Evolutionary conservation across 2,888 invertebrate genomes (phyloP).

Genomic region (Volucella inanis): DNA sequence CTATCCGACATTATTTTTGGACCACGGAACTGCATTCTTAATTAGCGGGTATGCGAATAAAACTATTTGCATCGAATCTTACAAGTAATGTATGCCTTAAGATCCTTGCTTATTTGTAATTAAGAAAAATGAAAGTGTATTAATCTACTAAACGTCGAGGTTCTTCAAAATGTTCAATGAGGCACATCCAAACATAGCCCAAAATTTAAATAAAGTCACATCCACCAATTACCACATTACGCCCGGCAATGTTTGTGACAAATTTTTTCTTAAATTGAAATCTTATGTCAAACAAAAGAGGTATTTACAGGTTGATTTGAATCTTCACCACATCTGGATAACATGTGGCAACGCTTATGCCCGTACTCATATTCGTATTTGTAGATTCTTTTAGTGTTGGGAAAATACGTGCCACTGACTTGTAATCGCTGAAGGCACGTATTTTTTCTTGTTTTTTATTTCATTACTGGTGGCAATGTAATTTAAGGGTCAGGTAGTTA

Average conservation of each 20-base stretch:
- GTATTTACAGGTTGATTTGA: constrained; percentile 64
- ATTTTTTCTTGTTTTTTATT: constrained; percentile 51
- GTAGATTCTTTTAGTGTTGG: constrained; percentile 71
- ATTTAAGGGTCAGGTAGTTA: constrained; percentile 72
- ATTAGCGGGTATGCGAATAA: too few species aligned
- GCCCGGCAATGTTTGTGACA: neutral
- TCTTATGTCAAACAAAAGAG: constrained; percentile 45
- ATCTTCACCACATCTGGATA: constrained; percentile 67
- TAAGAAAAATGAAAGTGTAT: too few species aligned
- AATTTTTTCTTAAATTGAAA: constrained; percentile 20
- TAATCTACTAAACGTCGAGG: too few species aligned
- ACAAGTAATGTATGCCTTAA: too few species aligned
- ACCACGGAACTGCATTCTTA: too few species aligned
- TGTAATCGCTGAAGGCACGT: constrained; percentile 71
- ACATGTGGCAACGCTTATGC: constrained; percentile 48
- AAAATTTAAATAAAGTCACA: too few species aligned
- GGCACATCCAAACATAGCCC: too few species aligned
- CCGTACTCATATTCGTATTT: constrained; percentile 42
- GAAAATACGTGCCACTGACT: constrained; percentile 73
- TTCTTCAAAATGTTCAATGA: too few species aligned
- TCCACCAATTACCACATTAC: too few species aligned
- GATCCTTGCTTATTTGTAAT: too few species aligned
- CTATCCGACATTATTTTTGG: too few species aligned
- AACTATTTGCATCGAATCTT: too few species aligned
- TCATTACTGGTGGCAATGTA: constrained; percentile 54